Evolutionary conservation across 1,140 invertebrate genomes (phyloP).

Genomic region (Pentalonia nigronervosa): DNA sequence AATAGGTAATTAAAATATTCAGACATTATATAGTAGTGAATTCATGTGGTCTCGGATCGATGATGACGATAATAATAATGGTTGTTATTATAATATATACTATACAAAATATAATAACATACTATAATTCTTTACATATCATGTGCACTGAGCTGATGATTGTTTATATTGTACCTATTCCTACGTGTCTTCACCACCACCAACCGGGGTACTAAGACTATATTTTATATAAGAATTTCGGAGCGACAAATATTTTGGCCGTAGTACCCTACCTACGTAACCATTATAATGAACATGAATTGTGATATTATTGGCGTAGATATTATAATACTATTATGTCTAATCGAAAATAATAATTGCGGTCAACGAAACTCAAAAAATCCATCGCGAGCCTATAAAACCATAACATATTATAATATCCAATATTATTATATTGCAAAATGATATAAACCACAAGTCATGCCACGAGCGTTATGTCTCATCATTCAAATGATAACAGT

Average conservation of each 20-base stretch:
- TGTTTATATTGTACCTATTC: neutral
- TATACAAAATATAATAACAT: neutral
- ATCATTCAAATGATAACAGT: neutral
- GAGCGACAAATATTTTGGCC: neutral
- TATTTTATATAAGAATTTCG: neutral
- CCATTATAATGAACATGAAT: neutral
- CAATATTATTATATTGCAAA: neutral
- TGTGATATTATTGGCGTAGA: neutral
- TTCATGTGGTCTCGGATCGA: neutral
- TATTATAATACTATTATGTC: neutral
- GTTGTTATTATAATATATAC: neutral
- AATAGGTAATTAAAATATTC: neutral
- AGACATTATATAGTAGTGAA: neutral
- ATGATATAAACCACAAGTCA: neutral
- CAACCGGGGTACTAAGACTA: neutral
- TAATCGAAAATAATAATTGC: neutral
- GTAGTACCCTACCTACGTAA: neutral
- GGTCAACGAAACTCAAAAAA: neutral
- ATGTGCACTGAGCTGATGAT: too few species aligned
- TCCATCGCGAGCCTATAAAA: neutral
- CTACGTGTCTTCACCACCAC: neutral
- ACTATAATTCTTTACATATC: neutral
- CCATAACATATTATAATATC: neutral
- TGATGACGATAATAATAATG: neutral
- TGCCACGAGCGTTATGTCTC: neutral